Percentiles rank a stretch among this genome's conserved stretches.
These are phyloP conservation scores for Odontamblyopus lacepedii DNA, from an alignment of 2,797 vertebrate species.

Conservation along the genomic window DNA sequence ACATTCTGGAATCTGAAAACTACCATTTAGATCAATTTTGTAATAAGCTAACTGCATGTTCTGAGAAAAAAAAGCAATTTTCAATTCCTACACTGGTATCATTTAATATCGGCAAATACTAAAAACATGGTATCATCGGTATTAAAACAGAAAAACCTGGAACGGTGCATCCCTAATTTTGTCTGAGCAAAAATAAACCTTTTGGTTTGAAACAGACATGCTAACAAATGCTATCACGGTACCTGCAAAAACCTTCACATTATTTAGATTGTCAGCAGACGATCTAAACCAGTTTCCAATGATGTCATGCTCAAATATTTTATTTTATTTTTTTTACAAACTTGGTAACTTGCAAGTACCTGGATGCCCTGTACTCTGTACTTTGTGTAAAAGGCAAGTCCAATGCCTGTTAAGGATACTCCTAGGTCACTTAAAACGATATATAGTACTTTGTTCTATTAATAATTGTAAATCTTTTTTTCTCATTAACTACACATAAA, in stretches of 20 bases:
- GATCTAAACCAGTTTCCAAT: slow-evolving; percentile 17
- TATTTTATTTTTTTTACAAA: slow-evolving; percentile 8
- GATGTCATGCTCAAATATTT: slow-evolving; percentile 23
- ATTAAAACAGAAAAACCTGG: too few species aligned
- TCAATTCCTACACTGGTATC: too few species aligned
- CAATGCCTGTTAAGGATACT: slow-evolving; percentile 52
- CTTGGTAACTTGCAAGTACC: slow-evolving; percentile 43
- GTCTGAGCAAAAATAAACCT: slow-evolving; percentile 23
- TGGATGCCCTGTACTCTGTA: slow-evolving; percentile 33
- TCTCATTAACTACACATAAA: slow-evolving; percentile 67
- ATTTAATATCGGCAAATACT: too few species aligned
- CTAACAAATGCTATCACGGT: slow-evolving; percentile 34
- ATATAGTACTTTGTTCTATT: slow-evolving; percentile 34
- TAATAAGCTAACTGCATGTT: too few species aligned
- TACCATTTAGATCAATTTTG: too few species aligned
- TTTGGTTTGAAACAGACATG: slow-evolving; percentile 50
- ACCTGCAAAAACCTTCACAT: slow-evolving; percentile 38
- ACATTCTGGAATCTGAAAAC: too few species aligned
- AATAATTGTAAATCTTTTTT: slow-evolving; percentile 48
- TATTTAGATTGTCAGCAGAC: slow-evolving; percentile 54
- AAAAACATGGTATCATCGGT: too few species aligned
- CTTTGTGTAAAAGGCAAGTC: slow-evolving; percentile 31
- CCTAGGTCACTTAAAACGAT: slow-evolving; percentile 50
- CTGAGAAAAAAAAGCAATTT: too few species aligned
- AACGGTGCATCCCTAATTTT: slow-evolving; percentile 1